These are phyloP conservation scores for Corythoichthys intestinalis DNA, from an alignment of 2,113 vertebrate species.

Conservation along the genomic window DNA sequence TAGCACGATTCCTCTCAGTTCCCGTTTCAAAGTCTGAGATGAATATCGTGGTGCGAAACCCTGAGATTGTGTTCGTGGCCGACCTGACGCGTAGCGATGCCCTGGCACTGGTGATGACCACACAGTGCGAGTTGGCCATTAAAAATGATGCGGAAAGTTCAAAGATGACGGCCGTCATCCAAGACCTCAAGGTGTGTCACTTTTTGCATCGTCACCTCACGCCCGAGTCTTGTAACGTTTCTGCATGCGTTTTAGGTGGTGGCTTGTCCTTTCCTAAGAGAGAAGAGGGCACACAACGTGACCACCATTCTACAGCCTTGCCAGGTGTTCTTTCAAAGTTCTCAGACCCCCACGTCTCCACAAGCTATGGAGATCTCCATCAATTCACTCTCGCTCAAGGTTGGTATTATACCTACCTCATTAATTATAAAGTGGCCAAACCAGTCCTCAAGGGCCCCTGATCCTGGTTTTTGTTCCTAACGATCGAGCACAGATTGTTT, in stretches of 20 bases:
- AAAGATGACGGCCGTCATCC: constrained; percentile 81
- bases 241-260: constrained; percentile 62
- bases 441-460: no score
- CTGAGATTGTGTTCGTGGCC: constrained; percentile 94
- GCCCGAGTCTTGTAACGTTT: not conserved
- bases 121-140: constrained; percentile 84
- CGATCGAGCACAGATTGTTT: no score
- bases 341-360: constrained; percentile 69
- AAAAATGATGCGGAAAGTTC: constrained; percentile 72
- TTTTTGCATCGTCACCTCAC: not conserved
- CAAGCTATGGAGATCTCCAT: constrained; percentile 83
- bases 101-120: constrained; percentile 87
- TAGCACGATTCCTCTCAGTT: constrained; percentile 28
- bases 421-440: no score
- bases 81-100: constrained; percentile 89
- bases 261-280: constrained; percentile 88
- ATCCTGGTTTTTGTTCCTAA: no score
- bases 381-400: constrained; percentile 86
- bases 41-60: constrained; percentile 85
- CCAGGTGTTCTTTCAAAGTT: constrained; percentile 83
- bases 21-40: constrained; percentile 79
- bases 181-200: constrained; percentile 77
- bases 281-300: constrained; percentile 77
- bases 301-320: constrained; percentile 92
- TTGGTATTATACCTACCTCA: constrained; percentile 20